These are phyloP conservation scores for Acrocephalus kingi DNA, from an alignment of 2,113 vertebrate genomes.

Conservation along the genomic window DNA sequence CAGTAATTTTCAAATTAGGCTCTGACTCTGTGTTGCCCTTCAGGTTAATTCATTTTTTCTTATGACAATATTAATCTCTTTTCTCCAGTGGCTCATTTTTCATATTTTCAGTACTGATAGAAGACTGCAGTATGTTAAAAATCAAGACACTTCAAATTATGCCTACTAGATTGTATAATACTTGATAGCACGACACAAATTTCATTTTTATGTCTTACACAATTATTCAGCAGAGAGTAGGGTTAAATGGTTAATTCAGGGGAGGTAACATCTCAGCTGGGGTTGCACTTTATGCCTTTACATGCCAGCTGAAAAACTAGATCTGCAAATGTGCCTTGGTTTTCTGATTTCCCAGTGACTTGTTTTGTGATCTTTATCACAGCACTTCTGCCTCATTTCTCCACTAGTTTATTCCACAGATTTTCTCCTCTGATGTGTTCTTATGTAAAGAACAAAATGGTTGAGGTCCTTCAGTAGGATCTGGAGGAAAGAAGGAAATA, in stretches of 20 bases:
- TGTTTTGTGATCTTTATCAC: not conserved
- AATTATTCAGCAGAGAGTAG: not conserved
- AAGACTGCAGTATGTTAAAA: not conserved
- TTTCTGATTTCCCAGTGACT: not conserved
- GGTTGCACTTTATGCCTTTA: not conserved
- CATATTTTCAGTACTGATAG: not conserved
- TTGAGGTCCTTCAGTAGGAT: not conserved
- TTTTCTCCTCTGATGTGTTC: not conserved
- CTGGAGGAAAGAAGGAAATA: not conserved
- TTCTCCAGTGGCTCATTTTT: not conserved
- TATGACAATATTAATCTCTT: not conserved
- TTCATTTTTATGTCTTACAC: not conserved
- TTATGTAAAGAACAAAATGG: not conserved
- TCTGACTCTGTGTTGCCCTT: not conserved
- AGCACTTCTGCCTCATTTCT: not conserved
- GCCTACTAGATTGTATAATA: not conserved
- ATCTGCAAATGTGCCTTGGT: not conserved
- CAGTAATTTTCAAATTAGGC: not conserved
- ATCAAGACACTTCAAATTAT: not conserved
- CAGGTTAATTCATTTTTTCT: slow-evolving; percentile 9
- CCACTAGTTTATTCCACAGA: not conserved
- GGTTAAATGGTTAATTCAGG: not conserved
- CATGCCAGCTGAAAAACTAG: not conserved
- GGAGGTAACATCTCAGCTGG: not conserved
- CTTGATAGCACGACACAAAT: not conserved